These are phyloP conservation scores for Chymomyza caudatula DNA, from an alignment of 2,888 invertebrate species.

Conservation along the genomic window DNA sequence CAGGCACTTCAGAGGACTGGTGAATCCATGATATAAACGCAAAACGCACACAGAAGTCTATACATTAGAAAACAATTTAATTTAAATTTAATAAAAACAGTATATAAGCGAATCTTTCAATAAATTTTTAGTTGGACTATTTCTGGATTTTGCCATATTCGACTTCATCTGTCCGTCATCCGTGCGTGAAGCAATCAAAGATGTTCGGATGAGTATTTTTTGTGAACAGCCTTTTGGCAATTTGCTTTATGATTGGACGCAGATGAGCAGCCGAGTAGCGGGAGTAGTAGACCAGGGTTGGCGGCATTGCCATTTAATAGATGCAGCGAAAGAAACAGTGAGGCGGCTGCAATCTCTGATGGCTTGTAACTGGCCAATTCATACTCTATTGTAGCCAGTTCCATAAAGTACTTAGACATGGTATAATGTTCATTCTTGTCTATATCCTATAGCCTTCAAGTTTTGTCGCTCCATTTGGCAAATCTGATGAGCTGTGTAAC, in stretches of 20 bases:
- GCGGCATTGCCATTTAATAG: slow-evolving; percentile 74
- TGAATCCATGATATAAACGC: slow-evolving; percentile 29
- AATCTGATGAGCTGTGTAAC: slow-evolving; percentile 88
- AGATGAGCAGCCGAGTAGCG: slow-evolving; percentile 85
- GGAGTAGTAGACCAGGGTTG: slow-evolving; percentile 87
- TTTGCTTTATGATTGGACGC: slow-evolving; percentile 82
- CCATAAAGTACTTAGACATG: slow-evolving; percentile 94
- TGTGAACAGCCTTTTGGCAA: slow-evolving; percentile 85
- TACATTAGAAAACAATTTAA: slow-evolving; percentile 15
- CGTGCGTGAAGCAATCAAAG: slow-evolving; percentile 82
- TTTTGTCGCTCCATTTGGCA: slow-evolving; percentile 90
- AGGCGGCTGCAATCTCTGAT: slow-evolving; percentile 81
- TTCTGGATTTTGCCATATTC: slow-evolving; percentile 51
- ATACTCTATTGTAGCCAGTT: slow-evolving; percentile 90
- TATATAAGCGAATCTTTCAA: slow-evolving; percentile 53
- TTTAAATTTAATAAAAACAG: slow-evolving; percentile 39
- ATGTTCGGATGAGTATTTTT: slow-evolving; percentile 82
- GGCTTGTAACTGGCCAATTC: slow-evolving; percentile 87
- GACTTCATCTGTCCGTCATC: slow-evolving; percentile 75
- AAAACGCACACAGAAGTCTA: slow-evolving; percentile 19
- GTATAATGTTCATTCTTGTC: slow-evolving; percentile 84
- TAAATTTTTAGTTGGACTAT: slow-evolving; percentile 19
- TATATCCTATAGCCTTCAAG: slow-evolving; percentile 86
- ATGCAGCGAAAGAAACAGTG: slow-evolving; percentile 74
- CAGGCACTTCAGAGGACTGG: too few relatives aligned